Percentiles rank a stretch among this genome's conserved stretches.
Conservation (phyloP, 2,797 vertebrate species). For the Chromobotia macracanthus region DNA sequence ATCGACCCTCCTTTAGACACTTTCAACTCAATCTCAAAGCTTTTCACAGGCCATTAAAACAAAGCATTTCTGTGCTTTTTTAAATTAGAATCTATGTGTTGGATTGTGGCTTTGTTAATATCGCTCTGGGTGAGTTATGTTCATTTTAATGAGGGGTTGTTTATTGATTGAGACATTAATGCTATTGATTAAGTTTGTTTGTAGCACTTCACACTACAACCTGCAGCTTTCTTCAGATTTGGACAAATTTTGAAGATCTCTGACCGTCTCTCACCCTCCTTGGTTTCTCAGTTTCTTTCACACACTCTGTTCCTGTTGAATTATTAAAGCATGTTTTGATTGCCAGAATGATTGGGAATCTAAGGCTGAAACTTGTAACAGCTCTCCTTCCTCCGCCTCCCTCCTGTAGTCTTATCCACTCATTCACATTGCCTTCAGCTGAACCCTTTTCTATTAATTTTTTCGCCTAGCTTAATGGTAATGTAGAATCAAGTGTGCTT, state of each 20-base stretch:
- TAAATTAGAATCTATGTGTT: not conserved
- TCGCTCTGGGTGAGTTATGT: not conserved
- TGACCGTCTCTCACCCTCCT: slow-evolving; percentile 64
- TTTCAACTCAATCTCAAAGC: not conserved
- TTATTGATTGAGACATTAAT: slow-evolving; percentile 36
- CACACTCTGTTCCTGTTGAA: slow-evolving; percentile 76
- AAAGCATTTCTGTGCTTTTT: not conserved
- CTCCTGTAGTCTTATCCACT: not conserved
- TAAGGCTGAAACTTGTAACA: slow-evolving; percentile 56
- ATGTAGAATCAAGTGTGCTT: slow-evolving; percentile 36
- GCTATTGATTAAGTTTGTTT: slow-evolving; percentile 40
- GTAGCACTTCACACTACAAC: not conserved
- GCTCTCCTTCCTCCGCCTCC: not conserved
- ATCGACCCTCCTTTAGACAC: slow-evolving; percentile 1
- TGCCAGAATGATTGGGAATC: slow-evolving; percentile 71
- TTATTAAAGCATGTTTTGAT: slow-evolving; percentile 80
- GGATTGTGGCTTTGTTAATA: not conserved
- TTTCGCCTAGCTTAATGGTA: not conserved
- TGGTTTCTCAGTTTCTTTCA: slow-evolving; percentile 61
- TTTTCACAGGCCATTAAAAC: not conserved
- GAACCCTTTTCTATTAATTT: not conserved
- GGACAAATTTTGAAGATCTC: not conserved
- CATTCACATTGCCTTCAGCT: not conserved
- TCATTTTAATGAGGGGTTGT: slow-evolving; percentile 29
- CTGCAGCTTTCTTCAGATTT: not conserved